Evolutionary conservation across 2,797 vertebrate genomes (phyloP), one percentile per base, ranked within the genome.

Genomic region (Acrossocheilus fasciatus): DNA sequence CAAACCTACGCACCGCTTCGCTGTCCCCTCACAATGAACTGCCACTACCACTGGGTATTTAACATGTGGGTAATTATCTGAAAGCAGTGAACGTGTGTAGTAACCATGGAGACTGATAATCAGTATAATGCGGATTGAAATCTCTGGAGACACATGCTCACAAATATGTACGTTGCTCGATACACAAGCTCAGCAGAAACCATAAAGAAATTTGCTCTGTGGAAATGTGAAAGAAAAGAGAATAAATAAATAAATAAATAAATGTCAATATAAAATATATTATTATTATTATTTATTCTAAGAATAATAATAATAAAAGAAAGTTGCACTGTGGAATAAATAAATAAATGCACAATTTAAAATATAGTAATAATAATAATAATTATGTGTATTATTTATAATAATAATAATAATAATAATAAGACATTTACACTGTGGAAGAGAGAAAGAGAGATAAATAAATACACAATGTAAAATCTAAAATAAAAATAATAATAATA

Each of bases 41-140:
- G 30, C 20, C 20, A 26, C 30, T 36, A n/a, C 2, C 72, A 76
- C 43, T 50, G 57, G 2, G 11, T 66, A 23, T 75, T 75, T 69
- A 81, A 82, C 64, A 75, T 39, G 20, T 66, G 43, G 12, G 72
- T n/a, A 50, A 76, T 66, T 66, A 66, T 84, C 82, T 76, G 18
- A 75, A 45, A 64, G 72, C 59, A 66, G 15, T 52, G 34, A n/a
- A 52, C 1, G 4, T 50, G 20, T 76, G 43, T 39, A n/a, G 43
- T 66, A 50, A 76, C 72, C 30, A 83, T 83, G 43, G 70, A 47
- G 54, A 83, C 41, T 36, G 41, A 64, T 66, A 47, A 68, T 68
- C 50, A 77, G 74, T 34, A 26, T 81, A 45, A 81, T 62, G 82
- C 14, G 3, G 1, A n/a, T 36, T 2, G 2, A 36, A 36, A 50